Conservation (phyloP, 2,888 invertebrate genomes). For the Sminthurides aquaticus region DNA sequence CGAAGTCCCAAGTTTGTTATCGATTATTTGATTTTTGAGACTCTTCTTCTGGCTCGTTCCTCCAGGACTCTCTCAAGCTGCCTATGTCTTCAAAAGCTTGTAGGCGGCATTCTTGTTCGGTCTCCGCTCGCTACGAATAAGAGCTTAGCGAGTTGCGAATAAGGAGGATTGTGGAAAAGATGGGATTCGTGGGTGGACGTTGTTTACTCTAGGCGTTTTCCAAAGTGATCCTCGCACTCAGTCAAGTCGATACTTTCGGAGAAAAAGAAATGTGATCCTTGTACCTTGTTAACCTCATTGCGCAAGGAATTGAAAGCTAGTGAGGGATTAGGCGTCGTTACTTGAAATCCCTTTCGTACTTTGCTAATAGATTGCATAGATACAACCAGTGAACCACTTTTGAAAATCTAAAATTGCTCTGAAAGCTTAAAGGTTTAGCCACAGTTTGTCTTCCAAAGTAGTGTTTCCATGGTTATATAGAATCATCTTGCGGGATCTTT, state of each 20-base stretch:
- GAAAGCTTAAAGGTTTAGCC: neutral
- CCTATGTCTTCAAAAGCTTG: neutral
- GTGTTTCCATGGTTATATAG: too few species aligned
- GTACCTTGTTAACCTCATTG: neutral
- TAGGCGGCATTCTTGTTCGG: neutral
- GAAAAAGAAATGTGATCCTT: neutral
- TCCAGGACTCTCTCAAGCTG: slow-evolving; percentile 5
- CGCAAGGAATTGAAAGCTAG: neutral
- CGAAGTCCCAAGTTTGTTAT: slow-evolving; percentile 14
- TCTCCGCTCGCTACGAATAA: neutral
- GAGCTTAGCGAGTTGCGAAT: too few species aligned
- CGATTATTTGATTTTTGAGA: slow-evolving; percentile 13
- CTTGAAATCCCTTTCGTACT: neutral
- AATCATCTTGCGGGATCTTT: too few species aligned
- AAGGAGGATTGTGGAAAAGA: too few species aligned
- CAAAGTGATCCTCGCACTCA: neutral
- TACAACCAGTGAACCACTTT: too few species aligned
- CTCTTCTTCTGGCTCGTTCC: neutral
- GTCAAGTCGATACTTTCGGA: neutral
- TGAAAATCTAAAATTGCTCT: neutral
- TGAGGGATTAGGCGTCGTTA: neutral
- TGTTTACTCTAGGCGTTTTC: neutral
- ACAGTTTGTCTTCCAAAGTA: neutral
- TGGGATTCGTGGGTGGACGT: neutral
- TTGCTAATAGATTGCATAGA: neutral